A percentile compares a stretch with the other conserved stretches of the same genome.
Conservation (phyloP, 2,113 vertebrate genomes). For the Plecotus auritus region DNA sequence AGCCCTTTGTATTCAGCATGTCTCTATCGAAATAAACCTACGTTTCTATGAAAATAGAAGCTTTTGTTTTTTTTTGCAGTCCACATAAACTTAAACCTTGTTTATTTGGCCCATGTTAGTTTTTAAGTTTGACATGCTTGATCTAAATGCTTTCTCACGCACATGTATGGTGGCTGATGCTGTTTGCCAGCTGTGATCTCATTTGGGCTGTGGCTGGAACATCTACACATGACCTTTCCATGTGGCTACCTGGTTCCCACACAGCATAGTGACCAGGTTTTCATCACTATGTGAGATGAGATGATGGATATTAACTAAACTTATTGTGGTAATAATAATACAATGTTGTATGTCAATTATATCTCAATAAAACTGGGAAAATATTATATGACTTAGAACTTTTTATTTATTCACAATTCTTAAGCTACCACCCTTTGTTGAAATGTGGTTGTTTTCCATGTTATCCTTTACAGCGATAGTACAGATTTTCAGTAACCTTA, state of each 20-base stretch:
- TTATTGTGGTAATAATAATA: not conserved
- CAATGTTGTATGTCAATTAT: not conserved
- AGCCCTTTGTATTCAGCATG: too few species aligned
- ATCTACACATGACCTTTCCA: not conserved
- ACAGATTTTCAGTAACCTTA: not conserved
- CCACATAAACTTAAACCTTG: too few species aligned
- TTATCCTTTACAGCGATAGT: constrained; percentile 8
- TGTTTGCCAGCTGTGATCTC: constrained; percentile 25
- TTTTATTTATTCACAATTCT: constrained; percentile 11
- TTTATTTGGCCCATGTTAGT: too few species aligned
- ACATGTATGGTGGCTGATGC: not conserved
- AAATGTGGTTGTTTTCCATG: not conserved
- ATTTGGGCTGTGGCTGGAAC: not conserved
- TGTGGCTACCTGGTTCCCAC: not conserved
- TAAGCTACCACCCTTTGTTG: not conserved
- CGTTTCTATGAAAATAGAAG: too few species aligned
- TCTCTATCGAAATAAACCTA: too few species aligned
- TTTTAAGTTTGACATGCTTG: too few species aligned
- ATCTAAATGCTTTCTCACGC: not conserved
- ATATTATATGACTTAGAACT: not conserved
- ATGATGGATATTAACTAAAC: not conserved
- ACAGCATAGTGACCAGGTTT: not conserved
- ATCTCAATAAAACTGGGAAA: not conserved
- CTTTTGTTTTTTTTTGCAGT: too few species aligned
- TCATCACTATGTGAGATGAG: not conserved